A percentile compares a stretch with the other conserved stretches of the same genome.
Conservation (phyloP, 2,797 vertebrate species). For the Acipenser transmontanus region DNA sequence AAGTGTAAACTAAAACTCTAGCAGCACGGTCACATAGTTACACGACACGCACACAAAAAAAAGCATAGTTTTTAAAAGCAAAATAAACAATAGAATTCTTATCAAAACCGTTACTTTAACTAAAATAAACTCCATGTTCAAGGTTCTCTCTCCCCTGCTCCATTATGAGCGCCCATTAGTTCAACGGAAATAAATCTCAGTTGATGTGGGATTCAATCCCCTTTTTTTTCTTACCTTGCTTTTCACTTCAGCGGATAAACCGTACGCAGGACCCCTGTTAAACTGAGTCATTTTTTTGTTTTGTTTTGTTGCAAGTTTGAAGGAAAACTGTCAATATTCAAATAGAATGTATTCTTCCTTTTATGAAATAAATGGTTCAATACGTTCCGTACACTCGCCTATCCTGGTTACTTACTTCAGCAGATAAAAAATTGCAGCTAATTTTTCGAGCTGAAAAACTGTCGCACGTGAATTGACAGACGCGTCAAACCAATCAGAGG, state of each 20-base stretch:
- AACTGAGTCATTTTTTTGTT: constrained; percentile 34
- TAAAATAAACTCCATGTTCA: too few relatives aligned
- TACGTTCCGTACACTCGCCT: not conserved
- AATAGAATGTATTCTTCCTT: not conserved
- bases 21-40: too few relatives aligned
- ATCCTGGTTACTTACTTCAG: not conserved
- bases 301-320: too few relatives aligned
- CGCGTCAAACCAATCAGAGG: constrained; percentile 14
- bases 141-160: too few relatives aligned
- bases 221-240: constrained; percentile 34
- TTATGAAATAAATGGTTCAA: constrained; percentile 1
- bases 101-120: too few relatives aligned
- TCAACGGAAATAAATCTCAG: too few relatives aligned
- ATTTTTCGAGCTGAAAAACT: constrained; percentile 13
- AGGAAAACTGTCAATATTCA: not conserved
- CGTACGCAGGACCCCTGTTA: constrained; percentile 43
- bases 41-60: too few relatives aligned
- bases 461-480: constrained; percentile 15
- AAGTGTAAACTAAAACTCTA: too few relatives aligned
- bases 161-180: too few relatives aligned
- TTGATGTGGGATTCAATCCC: not conserved
- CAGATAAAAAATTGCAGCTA: constrained; percentile 13
- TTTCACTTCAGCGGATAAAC: constrained; percentile 40
- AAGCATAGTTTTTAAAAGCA: too few relatives aligned
- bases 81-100: too few relatives aligned